Conservation (phyloP, 1,140 invertebrate genomes). For the Vanessa atalanta region DNA sequence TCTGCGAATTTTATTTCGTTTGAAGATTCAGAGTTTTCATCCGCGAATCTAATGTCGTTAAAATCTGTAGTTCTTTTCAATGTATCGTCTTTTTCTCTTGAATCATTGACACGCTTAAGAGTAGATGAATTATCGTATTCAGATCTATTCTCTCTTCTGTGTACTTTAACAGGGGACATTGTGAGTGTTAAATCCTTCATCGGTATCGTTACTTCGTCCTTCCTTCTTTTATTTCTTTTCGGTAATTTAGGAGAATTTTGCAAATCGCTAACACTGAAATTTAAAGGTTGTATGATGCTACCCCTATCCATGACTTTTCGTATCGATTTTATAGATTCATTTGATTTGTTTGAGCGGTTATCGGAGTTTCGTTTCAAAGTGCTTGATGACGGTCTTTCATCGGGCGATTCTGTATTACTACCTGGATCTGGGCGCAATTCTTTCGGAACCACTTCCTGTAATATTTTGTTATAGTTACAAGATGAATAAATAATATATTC, state of each 20-base stretch:
- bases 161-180: constrained; percentile 64
- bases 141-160: constrained; percentile 60
- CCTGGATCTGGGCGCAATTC: constrained; percentile 78
- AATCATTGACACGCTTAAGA: constrained; percentile 68
- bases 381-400: constrained; percentile 61
- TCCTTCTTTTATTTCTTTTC: constrained; percentile 62
- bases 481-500: neutral
- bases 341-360: constrained; percentile 59
- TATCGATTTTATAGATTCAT: constrained; percentile 70
- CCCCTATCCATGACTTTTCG: constrained; percentile 67
- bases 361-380: constrained; percentile 54
- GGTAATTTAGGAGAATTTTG: constrained; percentile 67
- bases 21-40: constrained; percentile 77
- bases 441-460: constrained; percentile 79
- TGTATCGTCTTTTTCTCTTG: constrained; percentile 62
- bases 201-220: constrained; percentile 66
- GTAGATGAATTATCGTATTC: constrained; percentile 67
- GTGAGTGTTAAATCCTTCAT: constrained; percentile 72
- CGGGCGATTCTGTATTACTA: constrained; percentile 81
- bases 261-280: constrained; percentile 75
- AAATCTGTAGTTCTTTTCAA: constrained; percentile 65
- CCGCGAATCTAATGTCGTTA: constrained; percentile 74
- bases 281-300: constrained; percentile 77
- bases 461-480: neutral
- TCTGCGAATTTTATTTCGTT: constrained; percentile 76